Base-by-base conservation (phyloP, 2,797 vertebrate genomes). In the Vespertilio murinus region DNA sequence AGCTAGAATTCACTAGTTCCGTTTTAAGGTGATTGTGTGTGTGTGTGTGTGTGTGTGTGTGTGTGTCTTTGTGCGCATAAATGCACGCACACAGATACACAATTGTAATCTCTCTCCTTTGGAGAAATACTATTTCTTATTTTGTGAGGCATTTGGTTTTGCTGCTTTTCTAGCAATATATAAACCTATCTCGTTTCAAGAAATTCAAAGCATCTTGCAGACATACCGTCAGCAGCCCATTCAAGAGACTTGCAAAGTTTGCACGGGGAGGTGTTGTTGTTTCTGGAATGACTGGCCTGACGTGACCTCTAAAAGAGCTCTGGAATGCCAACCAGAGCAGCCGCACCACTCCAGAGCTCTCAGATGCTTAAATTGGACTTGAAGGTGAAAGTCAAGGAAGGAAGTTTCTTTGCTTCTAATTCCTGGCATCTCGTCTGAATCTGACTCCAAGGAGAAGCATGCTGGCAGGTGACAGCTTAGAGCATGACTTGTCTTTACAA, bases 391-490 rank as follows among this genome's bases (percentile, higher is more conserved):
- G 93, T 91, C 89, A 93, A 93, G 61, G 35, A 85, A 95, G 64
- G 45, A 54, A 20, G 17, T 69, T 85, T 91, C 84, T 88, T 94
- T 47, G 0, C 81, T 89, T 91, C 81, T 94, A 88, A 94, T 94
- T 92, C 93, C 30, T 95, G 94, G 89, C 94, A 86, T 94, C 87
- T 97, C 87, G 73, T 90, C 56, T 95, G 70, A 94, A 54, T 88
- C 70, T 92, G 84, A 96, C 85, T 91, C 91, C 54, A 56, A 85
- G 61, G 70, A 95, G 47, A 92, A 93, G 65, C 64, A 94, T 17
- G 74, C 77, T 94, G 61, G 81, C 87, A 96, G 91, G 94, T 92
- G 95, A 95, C 87, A 96, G 70, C 54, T 95, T 88, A 95, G 87
- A 95, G 65, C 33, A 75, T 70, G 89, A n/a, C 54, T 93, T 64